These are phyloP conservation scores for Chiridota heheva DNA, from an alignment of 35 echinoderm and acorn worm species.

Conservation along the genomic window DNA sequence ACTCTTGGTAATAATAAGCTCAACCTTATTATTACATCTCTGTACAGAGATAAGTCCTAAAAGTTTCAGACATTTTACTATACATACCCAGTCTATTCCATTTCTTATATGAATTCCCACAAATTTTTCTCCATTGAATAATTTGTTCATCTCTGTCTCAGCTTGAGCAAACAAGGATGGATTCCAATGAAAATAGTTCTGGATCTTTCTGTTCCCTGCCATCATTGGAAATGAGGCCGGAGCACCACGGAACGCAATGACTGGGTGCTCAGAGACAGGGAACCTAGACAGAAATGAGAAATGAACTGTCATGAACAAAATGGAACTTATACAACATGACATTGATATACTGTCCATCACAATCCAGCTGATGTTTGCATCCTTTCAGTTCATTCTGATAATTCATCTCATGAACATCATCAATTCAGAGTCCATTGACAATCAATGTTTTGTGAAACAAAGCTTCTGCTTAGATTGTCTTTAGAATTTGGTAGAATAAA, in stretches of 20 bases:
- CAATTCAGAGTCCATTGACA: background rate
- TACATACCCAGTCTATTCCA: constrained; percentile 88
- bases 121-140: constrained; percentile 74
- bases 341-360: background rate
- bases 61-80: too few relatives aligned
- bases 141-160: constrained; percentile 54
- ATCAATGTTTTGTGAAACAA: background rate
- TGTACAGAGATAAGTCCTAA: too few relatives aligned
- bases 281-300: constrained; percentile 48
- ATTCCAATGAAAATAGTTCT: constrained; percentile 84
- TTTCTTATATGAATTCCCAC: constrained; percentile 92
- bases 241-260: constrained; percentile 80
- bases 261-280: constrained; percentile 75
- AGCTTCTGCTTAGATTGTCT: background rate
- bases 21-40: too few relatives aligned
- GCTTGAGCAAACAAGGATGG: constrained; percentile 54
- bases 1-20: too few relatives aligned
- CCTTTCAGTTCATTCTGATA: background rate
- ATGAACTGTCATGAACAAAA: constrained; percentile 21
- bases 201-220: constrained; percentile 60
- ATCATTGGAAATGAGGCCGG: constrained; percentile 74
- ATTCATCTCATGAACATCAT: background rate
- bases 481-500: too few relatives aligned
- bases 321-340: background rate
- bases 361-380: background rate